These are phyloP conservation scores for Aldabrachelys gigantea DNA, from an alignment of 2,113 vertebrate genomes.

Conservation along the genomic window DNA sequence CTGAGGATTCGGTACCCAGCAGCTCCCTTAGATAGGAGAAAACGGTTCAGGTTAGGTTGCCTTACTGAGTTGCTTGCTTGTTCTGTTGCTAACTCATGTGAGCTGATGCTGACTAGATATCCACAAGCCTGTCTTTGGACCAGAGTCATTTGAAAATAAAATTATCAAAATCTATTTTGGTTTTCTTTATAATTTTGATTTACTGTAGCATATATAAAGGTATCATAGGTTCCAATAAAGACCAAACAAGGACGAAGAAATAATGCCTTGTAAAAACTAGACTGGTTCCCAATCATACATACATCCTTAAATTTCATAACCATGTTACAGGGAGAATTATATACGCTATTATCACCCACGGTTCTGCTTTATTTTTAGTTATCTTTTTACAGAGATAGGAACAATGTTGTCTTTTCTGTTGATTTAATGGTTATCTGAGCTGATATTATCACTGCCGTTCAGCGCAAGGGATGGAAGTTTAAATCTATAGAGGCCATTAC, in stretches of 20 bases:
- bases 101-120: neutral
- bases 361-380: neutral
- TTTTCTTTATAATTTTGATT: neutral
- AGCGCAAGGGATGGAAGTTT: neutral
- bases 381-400: neutral
- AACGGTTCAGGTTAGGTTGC: neutral
- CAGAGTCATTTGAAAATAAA: neutral
- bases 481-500: neutral
- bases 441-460: neutral
- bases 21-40: neutral
- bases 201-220: neutral
- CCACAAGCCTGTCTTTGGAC: neutral
- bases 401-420: neutral
- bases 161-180: neutral
- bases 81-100: neutral
- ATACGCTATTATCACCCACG: fast-evolving
- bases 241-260: neutral
- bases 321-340: neutral
- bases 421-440: neutral
- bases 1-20: neutral
- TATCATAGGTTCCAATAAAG: neutral
- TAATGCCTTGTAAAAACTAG: neutral
- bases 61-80: neutral
- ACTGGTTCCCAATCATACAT: neutral
- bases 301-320: neutral